A percentile compares a stretch with the other conserved stretches of the same genome.
Evolutionary conservation across 53 echinoderm and acorn worm genomes (phyloP).

Genomic region (Luidia sarsii): DNA sequence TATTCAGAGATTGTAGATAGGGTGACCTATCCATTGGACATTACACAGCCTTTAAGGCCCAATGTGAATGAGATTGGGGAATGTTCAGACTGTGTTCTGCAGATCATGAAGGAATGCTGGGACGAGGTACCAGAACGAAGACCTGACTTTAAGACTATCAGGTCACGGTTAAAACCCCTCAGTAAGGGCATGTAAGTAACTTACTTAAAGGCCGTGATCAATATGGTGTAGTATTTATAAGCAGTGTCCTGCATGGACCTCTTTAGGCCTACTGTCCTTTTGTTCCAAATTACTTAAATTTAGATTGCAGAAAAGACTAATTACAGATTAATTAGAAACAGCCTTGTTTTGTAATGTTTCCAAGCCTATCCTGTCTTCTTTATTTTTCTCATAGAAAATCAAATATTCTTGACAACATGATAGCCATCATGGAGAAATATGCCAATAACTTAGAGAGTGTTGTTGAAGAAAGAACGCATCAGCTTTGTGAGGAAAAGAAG

Average conservation of each 20-base stretch:
- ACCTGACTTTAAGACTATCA: constrained; percentile 86
- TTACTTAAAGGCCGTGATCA: background rate
- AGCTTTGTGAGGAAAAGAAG: constrained; percentile 97
- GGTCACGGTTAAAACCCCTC: constrained; percentile 80
- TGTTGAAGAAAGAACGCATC: constrained; percentile 93
- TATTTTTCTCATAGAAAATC: constrained; percentile 88
- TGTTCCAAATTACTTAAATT: too few relatives aligned
- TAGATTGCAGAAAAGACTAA: too few relatives aligned
- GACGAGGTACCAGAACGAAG: constrained; percentile 75
- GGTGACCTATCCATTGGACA: constrained; percentile 74
- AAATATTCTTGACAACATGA: constrained; percentile 95
- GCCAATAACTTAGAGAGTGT: constrained; percentile 94
- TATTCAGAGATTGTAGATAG: constrained; percentile 82
- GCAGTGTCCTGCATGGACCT: background rate
- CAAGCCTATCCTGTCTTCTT: too few relatives aligned
- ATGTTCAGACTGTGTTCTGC: constrained; percentile 78
- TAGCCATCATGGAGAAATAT: constrained; percentile 90
- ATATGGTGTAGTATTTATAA: background rate
- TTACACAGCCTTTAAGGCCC: constrained; percentile 79
- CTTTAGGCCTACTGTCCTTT: too few relatives aligned
- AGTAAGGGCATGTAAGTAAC: constrained; percentile 92
- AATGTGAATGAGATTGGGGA: constrained; percentile 88
- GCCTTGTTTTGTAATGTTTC: too few relatives aligned
- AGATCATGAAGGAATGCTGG: constrained; percentile 96
- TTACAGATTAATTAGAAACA: too few relatives aligned